Evolutionary conservation across 92 coral and sea anemone species (phyloP).

Genomic region (Siderastrea siderea): DNA sequence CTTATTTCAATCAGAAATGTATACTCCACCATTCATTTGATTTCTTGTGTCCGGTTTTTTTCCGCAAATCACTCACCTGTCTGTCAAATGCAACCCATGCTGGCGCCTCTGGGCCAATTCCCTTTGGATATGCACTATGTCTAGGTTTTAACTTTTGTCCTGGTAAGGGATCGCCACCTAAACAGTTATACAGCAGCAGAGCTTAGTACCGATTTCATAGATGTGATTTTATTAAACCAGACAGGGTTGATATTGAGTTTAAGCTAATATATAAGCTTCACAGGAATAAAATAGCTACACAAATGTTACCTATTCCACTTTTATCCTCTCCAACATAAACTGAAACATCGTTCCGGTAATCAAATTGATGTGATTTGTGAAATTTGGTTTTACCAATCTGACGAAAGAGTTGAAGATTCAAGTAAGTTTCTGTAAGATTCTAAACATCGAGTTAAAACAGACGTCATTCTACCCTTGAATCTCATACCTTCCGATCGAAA

Average conservation of each 20-base stretch:
- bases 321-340: constrained; percentile 94
- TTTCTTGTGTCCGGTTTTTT: neutral
- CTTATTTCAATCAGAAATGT: neutral
- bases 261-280: neutral
- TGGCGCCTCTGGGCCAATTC: constrained; percentile 98
- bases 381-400: constrained; percentile 96
- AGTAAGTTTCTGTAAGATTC: neutral
- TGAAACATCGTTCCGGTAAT: constrained; percentile 96
- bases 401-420: constrained; percentile 17
- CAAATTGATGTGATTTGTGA: constrained; percentile 97
- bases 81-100: constrained; percentile 99
- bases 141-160: constrained; percentile 91
- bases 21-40: neutral
- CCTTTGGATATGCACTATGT: constrained; percentile 94
- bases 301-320: constrained; percentile 91
- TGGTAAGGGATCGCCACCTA: constrained; percentile 95
- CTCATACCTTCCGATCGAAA: constrained; percentile 92
- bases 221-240: neutral
- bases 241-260: neutral
- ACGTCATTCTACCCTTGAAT: neutral
- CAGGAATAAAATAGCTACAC: neutral
- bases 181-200: neutral
- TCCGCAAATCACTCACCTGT: constrained; percentile 64
- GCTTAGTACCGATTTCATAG: neutral
- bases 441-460: neutral